Evolutionary conservation across 2,888 invertebrate genomes (phyloP).

Genomic region (Scaptomyza caliginosa): DNA sequence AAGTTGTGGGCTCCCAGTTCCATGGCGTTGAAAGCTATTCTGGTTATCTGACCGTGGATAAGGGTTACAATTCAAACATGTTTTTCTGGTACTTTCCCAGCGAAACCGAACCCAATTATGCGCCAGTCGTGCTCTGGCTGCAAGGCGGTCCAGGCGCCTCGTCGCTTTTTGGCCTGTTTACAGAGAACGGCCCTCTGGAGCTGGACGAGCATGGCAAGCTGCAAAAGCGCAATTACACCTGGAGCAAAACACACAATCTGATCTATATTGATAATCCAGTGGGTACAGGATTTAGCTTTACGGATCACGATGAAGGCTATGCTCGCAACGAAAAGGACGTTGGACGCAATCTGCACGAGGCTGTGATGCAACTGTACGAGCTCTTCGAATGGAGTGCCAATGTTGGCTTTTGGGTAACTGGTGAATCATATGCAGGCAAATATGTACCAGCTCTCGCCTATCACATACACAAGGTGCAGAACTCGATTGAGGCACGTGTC

Average conservation of each 20-base stretch:
- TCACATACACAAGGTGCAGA: slow-evolving; percentile 86
- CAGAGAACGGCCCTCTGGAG: slow-evolving; percentile 92
- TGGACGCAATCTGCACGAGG: slow-evolving; percentile 90
- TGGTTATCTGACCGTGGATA: slow-evolving; percentile 92
- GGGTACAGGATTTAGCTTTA: slow-evolving; percentile 96
- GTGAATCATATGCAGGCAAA: slow-evolving; percentile 95
- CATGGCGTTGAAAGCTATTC: slow-evolving; percentile 85
- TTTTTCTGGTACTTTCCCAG: slow-evolving; percentile 97
- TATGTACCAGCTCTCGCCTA: slow-evolving; percentile 89
- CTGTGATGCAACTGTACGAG: slow-evolving; percentile 92
- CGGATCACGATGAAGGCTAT: slow-evolving; percentile 90
- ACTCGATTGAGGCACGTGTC: slow-evolving; percentile 66
- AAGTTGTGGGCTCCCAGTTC: slow-evolving; percentile 79
- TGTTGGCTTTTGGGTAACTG: slow-evolving; percentile 93
- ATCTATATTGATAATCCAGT: slow-evolving; percentile 97
- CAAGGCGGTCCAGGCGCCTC: slow-evolving; percentile 94
- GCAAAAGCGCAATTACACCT: slow-evolving; percentile 89
- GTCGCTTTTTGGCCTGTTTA: slow-evolving; percentile 91
- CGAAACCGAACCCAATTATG: slow-evolving; percentile 84
- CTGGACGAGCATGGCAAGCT: slow-evolving; percentile 84
- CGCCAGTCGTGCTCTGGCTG: slow-evolving; percentile 92
- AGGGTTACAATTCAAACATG: slow-evolving; percentile 90
- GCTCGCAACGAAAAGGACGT: slow-evolving; percentile 91
- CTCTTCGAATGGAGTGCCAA: slow-evolving; percentile 90
- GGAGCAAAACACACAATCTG: slow-evolving; percentile 91